Evolutionary conservation across 2,888 invertebrate species (phyloP).

Genomic region (Crossocerus cetratus): DNA sequence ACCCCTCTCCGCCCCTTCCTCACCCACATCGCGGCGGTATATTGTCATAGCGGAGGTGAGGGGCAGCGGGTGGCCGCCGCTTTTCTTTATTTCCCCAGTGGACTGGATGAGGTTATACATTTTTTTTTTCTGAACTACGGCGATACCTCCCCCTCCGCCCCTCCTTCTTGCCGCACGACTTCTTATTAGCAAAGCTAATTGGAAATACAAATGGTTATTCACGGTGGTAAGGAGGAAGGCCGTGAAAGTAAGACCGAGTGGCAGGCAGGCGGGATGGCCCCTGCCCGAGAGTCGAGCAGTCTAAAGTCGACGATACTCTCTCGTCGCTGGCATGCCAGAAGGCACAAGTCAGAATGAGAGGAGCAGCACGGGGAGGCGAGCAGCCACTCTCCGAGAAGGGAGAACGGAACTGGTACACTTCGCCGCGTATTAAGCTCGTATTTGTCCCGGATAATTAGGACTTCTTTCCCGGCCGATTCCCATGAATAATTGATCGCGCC

Average conservation of each 20-base stretch:
- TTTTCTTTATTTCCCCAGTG: slow-evolving; percentile 77
- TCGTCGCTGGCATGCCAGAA: slow-evolving; percentile 22
- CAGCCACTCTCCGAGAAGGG: background rate
- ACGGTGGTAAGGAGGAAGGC: slow-evolving; percentile 70
- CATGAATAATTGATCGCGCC: slow-evolving; percentile 76
- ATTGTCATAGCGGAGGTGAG: slow-evolving; percentile 70
- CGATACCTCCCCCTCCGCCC: slow-evolving; percentile 65
- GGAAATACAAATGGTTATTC: slow-evolving; percentile 78
- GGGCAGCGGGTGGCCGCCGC: slow-evolving; percentile 57
- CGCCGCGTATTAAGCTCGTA: slow-evolving; percentile 74
- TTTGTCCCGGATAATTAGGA: slow-evolving; percentile 77
- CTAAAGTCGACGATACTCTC: slow-evolving; percentile 40
- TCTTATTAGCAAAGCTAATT: slow-evolving; percentile 78
- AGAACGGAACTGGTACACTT: slow-evolving; percentile 61
- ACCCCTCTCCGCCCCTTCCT: too few relatives aligned
- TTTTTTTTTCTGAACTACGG: slow-evolving; percentile 70
- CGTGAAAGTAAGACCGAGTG: slow-evolving; percentile 57
- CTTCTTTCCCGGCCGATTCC: slow-evolving; percentile 75
- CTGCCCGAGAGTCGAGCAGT: slow-evolving; percentile 32
- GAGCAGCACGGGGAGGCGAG: slow-evolving; percentile 20
- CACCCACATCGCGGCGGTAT: slow-evolving; percentile 35
- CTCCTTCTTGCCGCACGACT: slow-evolving; percentile 52
- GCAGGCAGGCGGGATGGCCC: slow-evolving; percentile 1
- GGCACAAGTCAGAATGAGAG: slow-evolving; percentile 14
- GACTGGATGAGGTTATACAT: slow-evolving; percentile 77